Base-by-base conservation (phyloP, 2,797 vertebrate species). In the Syndactyla subalaris region DNA sequence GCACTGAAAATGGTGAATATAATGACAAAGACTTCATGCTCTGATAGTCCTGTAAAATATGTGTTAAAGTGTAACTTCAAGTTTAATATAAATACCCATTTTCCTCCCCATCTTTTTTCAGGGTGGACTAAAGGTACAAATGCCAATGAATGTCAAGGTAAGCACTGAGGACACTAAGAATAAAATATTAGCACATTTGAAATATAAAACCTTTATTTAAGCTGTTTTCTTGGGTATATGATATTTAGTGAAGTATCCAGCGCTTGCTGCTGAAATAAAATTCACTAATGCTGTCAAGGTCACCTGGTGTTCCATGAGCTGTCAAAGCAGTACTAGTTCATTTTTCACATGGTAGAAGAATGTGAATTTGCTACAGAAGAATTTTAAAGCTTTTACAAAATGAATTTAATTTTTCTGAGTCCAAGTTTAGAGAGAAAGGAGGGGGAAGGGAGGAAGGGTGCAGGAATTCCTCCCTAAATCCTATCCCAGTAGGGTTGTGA, bases 111-210 rank as follows among this genome's bases (percentile, higher is more conserved):
- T 96, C 36, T 96, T 87, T 94, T 79, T 95, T 93, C 94, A 99
- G 98, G 98, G 98, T 92, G 98, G 98, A 85, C 97, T 98, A 34
- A 98, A 98, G 94, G 98, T 99, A 58, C 98, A 98, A 92, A 98
- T 98, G 97, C 98, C 98, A 48, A 96, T 98, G 97, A 98, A 98
- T 94, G 98, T 98, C 74, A 98, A 98, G 98, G 98, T 99, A 97
- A 98, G 98, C 86, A 57, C 76, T 68, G 58, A 88, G 49, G n/a
- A 45, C 19, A 29, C 2, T 61, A 17, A 65, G 36, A 71, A 30
- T 52, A 70, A 92, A 70, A 63, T 51, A 18, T 2, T 14, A 66
- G 6, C 43, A 52, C 7, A 4, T 2, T 45, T 30, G 38, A 67
- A 80, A 68, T 68, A 45, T 3, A 38, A 63, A 83, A 8, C 16